Evolutionary conservation across 2,113 vertebrate genomes (phyloP).

Genomic region (Caranx melampygus): DNA sequence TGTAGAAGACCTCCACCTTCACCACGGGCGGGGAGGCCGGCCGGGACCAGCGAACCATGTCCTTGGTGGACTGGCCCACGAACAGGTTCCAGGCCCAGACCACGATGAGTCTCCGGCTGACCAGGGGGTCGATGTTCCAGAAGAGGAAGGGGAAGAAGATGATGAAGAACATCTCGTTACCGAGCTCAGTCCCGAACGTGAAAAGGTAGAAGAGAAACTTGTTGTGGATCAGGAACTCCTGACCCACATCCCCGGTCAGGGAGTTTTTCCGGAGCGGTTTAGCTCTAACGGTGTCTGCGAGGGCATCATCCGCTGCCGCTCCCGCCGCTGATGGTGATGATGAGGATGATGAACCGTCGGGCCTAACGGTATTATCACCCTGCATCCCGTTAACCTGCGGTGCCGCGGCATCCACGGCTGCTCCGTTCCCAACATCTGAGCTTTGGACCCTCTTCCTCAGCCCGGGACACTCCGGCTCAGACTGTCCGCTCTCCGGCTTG

Average conservation of each 20-base stretch:
- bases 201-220: conserved; percentile 94
- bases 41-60: conserved; percentile 93
- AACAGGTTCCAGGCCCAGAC: conserved; percentile 98
- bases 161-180: conserved; percentile 98
- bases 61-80: conserved; percentile 97
- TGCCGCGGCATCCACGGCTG: conserved; percentile 23
- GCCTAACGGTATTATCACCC: conserved; percentile 19
- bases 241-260: conserved; percentile 90
- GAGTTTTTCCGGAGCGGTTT: conserved; percentile 92
- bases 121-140: conserved; percentile 95
- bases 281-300: conserved; percentile 52
- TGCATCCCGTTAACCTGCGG: conserved; percentile 53
- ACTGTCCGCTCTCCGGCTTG: conserved; percentile 49
- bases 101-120: conserved; percentile 92
- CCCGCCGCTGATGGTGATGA: neutral
- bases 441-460: conserved; percentile 60
- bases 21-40: conserved; percentile 95
- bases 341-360: neutral
- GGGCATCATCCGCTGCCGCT: neutral
- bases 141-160: conserved; percentile 95
- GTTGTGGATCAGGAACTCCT: conserved; percentile 90
- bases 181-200: conserved; percentile 94
- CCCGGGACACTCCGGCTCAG: conserved; percentile 41
- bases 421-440: conserved; percentile 77
- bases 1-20: conserved; percentile 98